Conservation (phyloP, 2,797 vertebrate species). For the Hephaestus fuliginosus region DNA sequence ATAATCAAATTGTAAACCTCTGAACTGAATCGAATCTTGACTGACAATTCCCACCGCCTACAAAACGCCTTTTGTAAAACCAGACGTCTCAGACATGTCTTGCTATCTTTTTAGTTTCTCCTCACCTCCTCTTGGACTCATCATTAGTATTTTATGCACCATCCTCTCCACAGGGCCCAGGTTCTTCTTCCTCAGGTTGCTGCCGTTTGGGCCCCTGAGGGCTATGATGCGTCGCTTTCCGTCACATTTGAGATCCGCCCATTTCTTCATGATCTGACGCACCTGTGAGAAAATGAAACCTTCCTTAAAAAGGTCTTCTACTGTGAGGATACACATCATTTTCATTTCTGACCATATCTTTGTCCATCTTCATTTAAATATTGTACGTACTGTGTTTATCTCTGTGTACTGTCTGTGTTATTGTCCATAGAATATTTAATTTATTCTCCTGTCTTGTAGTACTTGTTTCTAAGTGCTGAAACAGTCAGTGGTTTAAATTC, state of each 20-base stretch:
- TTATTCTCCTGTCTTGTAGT: no score
- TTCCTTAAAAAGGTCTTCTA: no score
- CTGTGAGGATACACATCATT: accelerated
- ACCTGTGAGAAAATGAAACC: slow-evolving; percentile 55
- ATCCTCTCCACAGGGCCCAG: slow-evolving; percentile 85
- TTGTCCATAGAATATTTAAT: no score
- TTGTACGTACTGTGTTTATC: no score
- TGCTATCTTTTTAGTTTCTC: background rate
- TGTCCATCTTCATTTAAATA: no score
- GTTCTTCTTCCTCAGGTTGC: slow-evolving; percentile 77
- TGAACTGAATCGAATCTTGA: no score
- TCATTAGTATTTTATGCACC: slow-evolving; percentile 86
- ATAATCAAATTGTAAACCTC: no score
- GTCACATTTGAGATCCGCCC: slow-evolving; percentile 88
- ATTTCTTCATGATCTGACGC: slow-evolving; percentile 88
- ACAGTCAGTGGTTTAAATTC: background rate
- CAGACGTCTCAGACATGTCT: background rate
- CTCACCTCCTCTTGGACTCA: slow-evolving; percentile 77
- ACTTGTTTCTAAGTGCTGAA: no score
- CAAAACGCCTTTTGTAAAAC: background rate
- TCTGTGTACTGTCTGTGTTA: no score
- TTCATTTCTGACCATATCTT: no score
- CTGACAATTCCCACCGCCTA: no score
- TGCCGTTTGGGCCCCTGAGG: slow-evolving; percentile 68
- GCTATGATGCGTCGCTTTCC: slow-evolving; percentile 82